Evolutionary conservation across 2,113 vertebrate genomes (phyloP).

Genomic region (Acrocephalus arundinaceus): DNA sequence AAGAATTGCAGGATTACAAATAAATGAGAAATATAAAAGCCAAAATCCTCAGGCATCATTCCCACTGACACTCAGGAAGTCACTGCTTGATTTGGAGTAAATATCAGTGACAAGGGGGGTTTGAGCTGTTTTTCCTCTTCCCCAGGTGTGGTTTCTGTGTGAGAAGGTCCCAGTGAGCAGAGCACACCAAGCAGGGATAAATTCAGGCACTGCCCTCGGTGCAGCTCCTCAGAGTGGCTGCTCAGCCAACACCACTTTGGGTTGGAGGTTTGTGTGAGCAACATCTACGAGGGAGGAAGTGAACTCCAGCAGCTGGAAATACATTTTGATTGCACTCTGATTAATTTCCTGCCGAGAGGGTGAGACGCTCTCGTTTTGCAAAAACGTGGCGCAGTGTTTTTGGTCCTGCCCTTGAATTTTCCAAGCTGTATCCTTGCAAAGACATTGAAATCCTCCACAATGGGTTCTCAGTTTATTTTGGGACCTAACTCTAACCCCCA

Average conservation of each 20-base stretch:
- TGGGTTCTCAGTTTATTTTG: background rate
- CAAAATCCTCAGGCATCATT: background rate
- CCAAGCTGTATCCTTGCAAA: conserved; percentile 5
- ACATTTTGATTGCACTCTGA: conserved; percentile 53
- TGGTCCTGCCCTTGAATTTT: background rate
- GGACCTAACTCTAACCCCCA: background rate
- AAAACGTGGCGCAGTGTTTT: background rate
- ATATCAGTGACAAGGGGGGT: background rate
- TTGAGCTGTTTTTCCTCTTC: background rate
- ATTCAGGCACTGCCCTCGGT: background rate
- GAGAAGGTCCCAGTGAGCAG: background rate
- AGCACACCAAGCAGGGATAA: background rate
- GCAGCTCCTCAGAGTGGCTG: background rate
- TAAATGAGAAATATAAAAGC: accelerated
- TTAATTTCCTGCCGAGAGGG: conserved; percentile 52
- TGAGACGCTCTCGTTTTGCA: background rate
- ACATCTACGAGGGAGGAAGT: conserved; percentile 10
- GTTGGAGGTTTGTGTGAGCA: background rate
- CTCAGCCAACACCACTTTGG: background rate
- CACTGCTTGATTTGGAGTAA: background rate
- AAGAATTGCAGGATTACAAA: background rate
- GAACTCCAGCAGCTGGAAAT: conserved; percentile 49
- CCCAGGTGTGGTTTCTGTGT: background rate
- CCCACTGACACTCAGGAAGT: background rate
- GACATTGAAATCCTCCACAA: background rate